These are phyloP conservation scores for Zapus hudsonius DNA, from an alignment of 2,113 vertebrate species.

Conservation along the genomic window DNA sequence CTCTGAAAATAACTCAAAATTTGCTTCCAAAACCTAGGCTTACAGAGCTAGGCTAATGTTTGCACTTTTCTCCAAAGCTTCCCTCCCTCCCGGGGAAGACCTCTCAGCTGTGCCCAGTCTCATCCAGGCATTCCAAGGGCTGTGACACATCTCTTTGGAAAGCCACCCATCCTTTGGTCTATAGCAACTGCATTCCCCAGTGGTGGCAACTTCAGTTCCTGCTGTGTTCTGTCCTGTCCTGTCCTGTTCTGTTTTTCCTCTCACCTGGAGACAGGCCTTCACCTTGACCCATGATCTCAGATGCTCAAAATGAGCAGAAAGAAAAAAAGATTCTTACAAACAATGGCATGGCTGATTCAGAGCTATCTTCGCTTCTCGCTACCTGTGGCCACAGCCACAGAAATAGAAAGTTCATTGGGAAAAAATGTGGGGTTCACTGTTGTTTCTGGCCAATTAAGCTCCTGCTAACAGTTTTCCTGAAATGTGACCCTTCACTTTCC, in stretches of 20 bases:
- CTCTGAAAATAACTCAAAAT: neutral
- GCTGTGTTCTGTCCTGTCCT: neutral
- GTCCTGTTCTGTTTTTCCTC: neutral
- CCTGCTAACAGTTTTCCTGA: neutral
- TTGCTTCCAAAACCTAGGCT: neutral
- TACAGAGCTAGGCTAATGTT: neutral
- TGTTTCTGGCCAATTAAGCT: neutral
- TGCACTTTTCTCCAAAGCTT: neutral
- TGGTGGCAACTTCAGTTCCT: neutral
- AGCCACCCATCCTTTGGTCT: neutral
- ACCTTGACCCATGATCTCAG: neutral
- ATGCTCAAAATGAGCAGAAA: neutral
- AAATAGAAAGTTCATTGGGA: neutral
- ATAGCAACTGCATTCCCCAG: neutral
- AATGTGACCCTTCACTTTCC: neutral
- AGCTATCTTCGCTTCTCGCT: neutral
- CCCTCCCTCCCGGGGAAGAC: neutral
- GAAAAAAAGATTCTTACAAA: neutral
- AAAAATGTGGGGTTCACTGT: neutral
- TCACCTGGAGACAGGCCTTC: neutral
- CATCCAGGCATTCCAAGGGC: neutral
- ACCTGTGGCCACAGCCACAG: no score
- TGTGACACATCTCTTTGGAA: constrained; percentile 27
- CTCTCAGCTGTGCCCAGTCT: neutral
- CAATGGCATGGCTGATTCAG: neutral